A percentile compares a stretch with the other conserved stretches of the same genome.
Evolutionary conservation across 2,797 vertebrate species (phyloP).

Genomic region (Astyanax mexicanus): DNA sequence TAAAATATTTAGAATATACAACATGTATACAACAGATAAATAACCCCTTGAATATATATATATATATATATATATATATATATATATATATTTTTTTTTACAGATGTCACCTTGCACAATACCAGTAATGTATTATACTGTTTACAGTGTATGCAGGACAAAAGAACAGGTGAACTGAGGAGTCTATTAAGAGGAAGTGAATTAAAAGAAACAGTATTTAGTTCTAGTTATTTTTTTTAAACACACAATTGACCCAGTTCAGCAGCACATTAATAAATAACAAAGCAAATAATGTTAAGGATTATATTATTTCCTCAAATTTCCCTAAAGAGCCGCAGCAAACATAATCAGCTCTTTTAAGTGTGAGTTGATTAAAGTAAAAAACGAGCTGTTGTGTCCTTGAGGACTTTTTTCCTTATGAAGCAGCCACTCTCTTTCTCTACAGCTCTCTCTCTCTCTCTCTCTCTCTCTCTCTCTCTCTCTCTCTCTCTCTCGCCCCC

Average conservation of each 20-base stretch:
- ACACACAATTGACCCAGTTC: slow-evolving; percentile 80
- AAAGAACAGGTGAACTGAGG: slow-evolving; percentile 5
- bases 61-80: no score
- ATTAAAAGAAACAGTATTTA: slow-evolving; percentile 59
- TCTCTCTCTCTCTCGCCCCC: slow-evolving; percentile 37
- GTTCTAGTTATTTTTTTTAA: slow-evolving; percentile 74
- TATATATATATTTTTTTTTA: no score
- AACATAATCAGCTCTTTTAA: slow-evolving; percentile 90
- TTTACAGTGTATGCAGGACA: slow-evolving; percentile 14
- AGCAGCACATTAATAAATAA: slow-evolving; percentile 88
- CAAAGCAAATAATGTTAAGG: slow-evolving; percentile 85
- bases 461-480: background rate
- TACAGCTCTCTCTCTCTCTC: slow-evolving; percentile 37
- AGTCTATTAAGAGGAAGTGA: slow-evolving; percentile 6
- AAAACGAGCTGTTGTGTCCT: slow-evolving; percentile 91
- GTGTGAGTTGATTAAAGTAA: slow-evolving; percentile 93
- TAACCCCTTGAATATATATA: no score
- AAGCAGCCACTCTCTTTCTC: slow-evolving; percentile 76
- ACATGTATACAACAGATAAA: no score
- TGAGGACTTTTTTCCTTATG: slow-evolving; percentile 86
- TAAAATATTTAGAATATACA: no score
- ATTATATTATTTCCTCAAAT: slow-evolving; percentile 63
- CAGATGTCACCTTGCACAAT: no score
- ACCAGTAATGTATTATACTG: no score
- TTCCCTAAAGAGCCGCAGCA: slow-evolving; percentile 82